phyloP scores from a whole-genome alignment of 2,113 vertebrate genomes.

The Corythoichthys intestinalis region DNA sequence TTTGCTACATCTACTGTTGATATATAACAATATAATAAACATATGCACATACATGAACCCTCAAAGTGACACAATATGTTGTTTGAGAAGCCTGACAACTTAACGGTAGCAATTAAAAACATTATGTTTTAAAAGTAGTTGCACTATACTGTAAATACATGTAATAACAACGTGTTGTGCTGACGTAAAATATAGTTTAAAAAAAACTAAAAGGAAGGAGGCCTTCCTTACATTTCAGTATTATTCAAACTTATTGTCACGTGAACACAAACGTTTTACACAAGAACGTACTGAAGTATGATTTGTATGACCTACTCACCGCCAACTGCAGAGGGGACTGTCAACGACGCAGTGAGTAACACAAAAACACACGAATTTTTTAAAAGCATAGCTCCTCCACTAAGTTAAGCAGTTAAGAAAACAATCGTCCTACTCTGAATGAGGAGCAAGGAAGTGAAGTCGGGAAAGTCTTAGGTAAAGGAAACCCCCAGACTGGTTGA shows the following conservation, averaged over 20 bases:
- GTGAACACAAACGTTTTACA: background rate
- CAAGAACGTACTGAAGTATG: background rate
- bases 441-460: background rate
- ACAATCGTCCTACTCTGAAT: background rate
- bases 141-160: too few relatives aligned
- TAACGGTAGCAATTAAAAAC: too few relatives aligned
- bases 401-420: background rate
- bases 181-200: background rate
- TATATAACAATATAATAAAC: too few relatives aligned
- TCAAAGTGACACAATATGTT: too few relatives aligned
- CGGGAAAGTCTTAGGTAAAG: background rate
- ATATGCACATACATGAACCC: too few relatives aligned
- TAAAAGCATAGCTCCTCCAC: conserved; percentile 20
- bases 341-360: background rate
- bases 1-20: too few relatives aligned
- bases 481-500: background rate
- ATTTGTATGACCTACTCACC: conserved; percentile 47
- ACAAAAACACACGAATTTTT: conserved; percentile 4
- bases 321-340: conserved; percentile 24
- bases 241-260: background rate
- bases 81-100: too few relatives aligned
- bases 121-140: too few relatives aligned
- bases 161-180: too few relatives aligned
- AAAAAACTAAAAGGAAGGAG: background rate
- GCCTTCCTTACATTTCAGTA: background rate